Conservation (phyloP, 2,113 vertebrate genomes). For the Motacilla alba region DNA sequence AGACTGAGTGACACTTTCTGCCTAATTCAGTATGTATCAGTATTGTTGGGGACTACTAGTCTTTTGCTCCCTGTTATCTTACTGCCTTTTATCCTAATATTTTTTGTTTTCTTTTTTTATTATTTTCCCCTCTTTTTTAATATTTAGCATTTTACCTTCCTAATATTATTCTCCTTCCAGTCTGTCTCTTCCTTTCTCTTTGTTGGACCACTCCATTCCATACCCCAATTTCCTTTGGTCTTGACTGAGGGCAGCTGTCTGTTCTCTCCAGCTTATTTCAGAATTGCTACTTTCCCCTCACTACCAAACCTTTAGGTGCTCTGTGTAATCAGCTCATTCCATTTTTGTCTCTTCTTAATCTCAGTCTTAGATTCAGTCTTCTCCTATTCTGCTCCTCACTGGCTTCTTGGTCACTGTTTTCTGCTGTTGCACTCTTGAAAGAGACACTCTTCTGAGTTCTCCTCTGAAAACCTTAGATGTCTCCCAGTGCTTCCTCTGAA, state of each 20-base stretch:
- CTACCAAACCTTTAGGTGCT: background rate
- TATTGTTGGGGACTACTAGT: background rate
- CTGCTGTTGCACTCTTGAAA: background rate
- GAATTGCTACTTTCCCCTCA: background rate
- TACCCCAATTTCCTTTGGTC: background rate
- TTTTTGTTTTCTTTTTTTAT: background rate
- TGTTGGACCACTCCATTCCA: background rate
- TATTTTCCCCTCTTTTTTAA: background rate
- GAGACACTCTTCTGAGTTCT: background rate
- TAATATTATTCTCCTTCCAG: background rate
- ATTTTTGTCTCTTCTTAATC: background rate
- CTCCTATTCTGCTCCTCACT: background rate
- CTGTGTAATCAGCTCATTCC: background rate
- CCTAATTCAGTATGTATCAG: background rate
- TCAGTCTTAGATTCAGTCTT: background rate
- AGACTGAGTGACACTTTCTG: slow-evolving; percentile 18
- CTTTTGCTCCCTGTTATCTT: background rate
- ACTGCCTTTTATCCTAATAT: background rate
- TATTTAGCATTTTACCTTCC: background rate
- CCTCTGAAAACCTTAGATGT: background rate
- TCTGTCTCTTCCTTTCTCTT: background rate
- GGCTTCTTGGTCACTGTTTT: background rate
- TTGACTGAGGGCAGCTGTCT: background rate
- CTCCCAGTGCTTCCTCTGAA: background rate
- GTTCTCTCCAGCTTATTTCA: background rate